These are phyloP conservation scores for Glandiceps talaboti DNA, from an alignment of 53 echinoderm and acorn worm species.

Conservation along the genomic window DNA sequence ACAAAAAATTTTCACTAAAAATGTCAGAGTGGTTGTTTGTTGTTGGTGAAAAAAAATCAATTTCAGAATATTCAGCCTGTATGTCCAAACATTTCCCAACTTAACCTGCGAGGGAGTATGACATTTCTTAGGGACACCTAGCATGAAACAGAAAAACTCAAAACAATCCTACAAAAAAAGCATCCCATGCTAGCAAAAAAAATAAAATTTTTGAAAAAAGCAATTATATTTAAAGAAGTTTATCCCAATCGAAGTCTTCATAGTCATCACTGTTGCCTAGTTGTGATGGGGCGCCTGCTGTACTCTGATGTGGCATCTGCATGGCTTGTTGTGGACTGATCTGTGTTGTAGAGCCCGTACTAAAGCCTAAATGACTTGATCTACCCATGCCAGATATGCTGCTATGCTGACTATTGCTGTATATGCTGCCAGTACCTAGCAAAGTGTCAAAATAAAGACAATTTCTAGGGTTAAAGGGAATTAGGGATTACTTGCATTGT, in stretches of 20 bases:
- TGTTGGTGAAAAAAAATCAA: no score
- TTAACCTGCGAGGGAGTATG: no score
- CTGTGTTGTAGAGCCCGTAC: neutral
- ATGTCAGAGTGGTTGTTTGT: no score
- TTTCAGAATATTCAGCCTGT: no score
- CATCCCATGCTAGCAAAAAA: neutral
- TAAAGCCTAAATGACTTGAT: neutral
- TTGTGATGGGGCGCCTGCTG: neutral
- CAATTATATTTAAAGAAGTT: neutral
- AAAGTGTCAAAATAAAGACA: no score
- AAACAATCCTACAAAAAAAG: neutral
- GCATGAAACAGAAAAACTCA: neutral
- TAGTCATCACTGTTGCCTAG: slow-evolving; percentile 5
- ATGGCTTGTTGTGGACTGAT: neutral
- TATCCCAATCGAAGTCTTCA: slow-evolving; percentile 20
- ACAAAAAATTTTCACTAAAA: no score
- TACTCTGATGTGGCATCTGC: slow-evolving; percentile 1
- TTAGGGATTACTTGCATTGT: no score
- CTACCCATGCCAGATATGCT: neutral
- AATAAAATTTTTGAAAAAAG: neutral
- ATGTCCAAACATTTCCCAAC: neutral
- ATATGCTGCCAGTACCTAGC: neutral
- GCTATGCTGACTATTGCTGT: neutral
- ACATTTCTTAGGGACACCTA: no score
- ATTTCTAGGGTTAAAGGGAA: no score